These are phyloP conservation scores for Muscidifurax raptorellus DNA, from an alignment of 1,140 invertebrate genomes.

Conservation along the genomic window DNA sequence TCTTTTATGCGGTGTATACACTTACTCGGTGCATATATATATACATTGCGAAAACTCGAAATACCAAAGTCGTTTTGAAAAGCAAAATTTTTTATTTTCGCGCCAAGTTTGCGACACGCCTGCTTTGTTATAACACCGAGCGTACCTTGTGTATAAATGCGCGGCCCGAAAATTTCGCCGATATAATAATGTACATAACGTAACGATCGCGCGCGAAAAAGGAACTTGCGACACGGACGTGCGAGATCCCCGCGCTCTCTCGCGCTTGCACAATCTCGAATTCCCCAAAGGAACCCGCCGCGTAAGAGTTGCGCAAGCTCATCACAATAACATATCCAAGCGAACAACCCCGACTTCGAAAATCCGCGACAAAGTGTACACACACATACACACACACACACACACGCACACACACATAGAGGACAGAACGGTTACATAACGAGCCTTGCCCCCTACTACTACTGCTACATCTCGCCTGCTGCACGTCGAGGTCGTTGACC, in stretches of 20 bases:
- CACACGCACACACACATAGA: background rate
- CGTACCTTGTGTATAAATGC: too few relatives aligned
- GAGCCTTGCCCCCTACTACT: background rate
- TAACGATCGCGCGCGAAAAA: background rate
- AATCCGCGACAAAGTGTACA: background rate
- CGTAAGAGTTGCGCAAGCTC: background rate
- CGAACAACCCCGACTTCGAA: background rate
- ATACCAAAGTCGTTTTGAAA: background rate
- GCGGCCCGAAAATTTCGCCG: constrained; percentile 14
- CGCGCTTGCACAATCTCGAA: background rate
- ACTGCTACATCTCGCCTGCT: background rate
- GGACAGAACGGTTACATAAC: background rate
- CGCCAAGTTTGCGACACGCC: background rate
- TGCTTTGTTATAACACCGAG: too few relatives aligned
- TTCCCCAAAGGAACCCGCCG: constrained; percentile 2
- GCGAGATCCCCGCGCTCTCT: too few relatives aligned
- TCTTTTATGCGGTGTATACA: too few relatives aligned
- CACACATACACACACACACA: background rate
- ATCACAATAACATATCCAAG: too few relatives aligned
- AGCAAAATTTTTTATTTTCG: too few relatives aligned
- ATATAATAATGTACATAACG: constrained; percentile 6
- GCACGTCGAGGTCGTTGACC: constrained; percentile 27
- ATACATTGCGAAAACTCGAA: background rate
- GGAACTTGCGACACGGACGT: constrained; percentile 1
- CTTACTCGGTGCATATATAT: background rate